These are phyloP conservation scores for Musca domestica DNA, from an alignment of 1,140 invertebrate genomes.

Conservation along the genomic window DNA sequence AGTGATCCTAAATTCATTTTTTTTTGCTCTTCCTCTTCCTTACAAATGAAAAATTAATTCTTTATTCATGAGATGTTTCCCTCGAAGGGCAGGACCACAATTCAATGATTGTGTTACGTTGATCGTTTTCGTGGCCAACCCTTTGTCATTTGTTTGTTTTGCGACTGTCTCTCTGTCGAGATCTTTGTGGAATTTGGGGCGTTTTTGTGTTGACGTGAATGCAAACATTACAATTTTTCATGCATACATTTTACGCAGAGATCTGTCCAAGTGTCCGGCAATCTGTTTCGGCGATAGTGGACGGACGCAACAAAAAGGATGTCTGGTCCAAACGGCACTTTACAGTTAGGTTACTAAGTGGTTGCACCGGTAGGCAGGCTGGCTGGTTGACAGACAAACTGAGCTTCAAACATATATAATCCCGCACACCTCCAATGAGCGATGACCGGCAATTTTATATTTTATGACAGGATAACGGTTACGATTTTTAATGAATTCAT, in stretches of 20 bases:
- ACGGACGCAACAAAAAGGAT: background rate
- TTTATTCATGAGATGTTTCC: slow-evolving; percentile 10
- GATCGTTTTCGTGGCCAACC: too few species aligned
- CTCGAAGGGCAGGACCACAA: too few species aligned
- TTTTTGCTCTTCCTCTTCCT: too few species aligned
- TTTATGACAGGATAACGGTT: slow-evolving; percentile 16
- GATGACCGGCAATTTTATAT: slow-evolving; percentile 6
- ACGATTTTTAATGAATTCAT: slow-evolving; percentile 15
- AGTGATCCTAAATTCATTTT: too few species aligned
- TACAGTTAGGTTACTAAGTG: background rate
- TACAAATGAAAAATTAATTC: slow-evolving; percentile 10
- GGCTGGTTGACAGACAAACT: too few species aligned
- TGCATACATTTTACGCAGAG: background rate
- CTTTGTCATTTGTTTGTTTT: too few species aligned
- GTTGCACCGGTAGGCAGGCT: background rate
- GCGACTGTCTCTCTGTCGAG: too few species aligned
- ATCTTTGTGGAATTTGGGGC: background rate
- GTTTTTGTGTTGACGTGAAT: slow-evolving; percentile 11
- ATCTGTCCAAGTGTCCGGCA: background rate
- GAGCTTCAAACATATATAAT: too few species aligned
- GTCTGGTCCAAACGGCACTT: background rate
- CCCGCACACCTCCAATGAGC: background rate
- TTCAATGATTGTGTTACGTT: too few species aligned
- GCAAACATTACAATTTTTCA: slow-evolving; percentile 13
- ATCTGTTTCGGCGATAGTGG: background rate